Conservation (phyloP, 2,888 invertebrate species). For the Melanostoma scalare region DNA sequence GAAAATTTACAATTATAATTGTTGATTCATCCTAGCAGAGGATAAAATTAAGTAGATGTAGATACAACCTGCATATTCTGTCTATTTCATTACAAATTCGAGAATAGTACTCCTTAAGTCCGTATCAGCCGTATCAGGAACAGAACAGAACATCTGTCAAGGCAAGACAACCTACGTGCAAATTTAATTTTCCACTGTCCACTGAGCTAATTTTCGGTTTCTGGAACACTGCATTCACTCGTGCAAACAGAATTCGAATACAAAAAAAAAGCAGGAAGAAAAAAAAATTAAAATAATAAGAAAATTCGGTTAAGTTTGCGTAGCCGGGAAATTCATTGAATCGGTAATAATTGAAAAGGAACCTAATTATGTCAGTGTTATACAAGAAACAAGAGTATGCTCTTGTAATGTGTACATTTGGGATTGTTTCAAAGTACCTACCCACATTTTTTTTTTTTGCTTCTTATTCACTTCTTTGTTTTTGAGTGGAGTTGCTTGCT, state of each 20-base stretch:
- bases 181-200: conserved; percentile 72
- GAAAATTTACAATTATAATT: conserved; percentile 69
- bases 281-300: conserved; percentile 12
- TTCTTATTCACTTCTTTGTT: background rate
- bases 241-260: conserved; percentile 57
- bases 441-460: background rate
- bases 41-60: conserved; percentile 25
- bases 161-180: conserved; percentile 68
- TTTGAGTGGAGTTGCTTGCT: background rate
- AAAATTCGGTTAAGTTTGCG: conserved; percentile 59
- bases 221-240: conserved; percentile 61
- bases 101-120: conserved; percentile 29
- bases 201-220: conserved; percentile 70
- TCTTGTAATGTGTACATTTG: conserved; percentile 24
- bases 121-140: conserved; percentile 43
- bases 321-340: conserved; percentile 70
- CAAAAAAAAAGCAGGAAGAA: conserved; percentile 9
- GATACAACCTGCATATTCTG: conserved; percentile 29
- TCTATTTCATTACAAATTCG: conserved; percentile 62
- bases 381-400: conserved; percentile 24
- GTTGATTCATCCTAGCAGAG: conserved; percentile 32
- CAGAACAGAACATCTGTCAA: conserved; percentile 66
- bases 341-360: conserved; percentile 69
- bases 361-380: conserved; percentile 69
- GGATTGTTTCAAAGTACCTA: conserved; percentile 5